These are phyloP conservation scores for Alentia gelatinosa DNA, from an alignment of 2,888 invertebrate genomes.

Conservation along the genomic window DNA sequence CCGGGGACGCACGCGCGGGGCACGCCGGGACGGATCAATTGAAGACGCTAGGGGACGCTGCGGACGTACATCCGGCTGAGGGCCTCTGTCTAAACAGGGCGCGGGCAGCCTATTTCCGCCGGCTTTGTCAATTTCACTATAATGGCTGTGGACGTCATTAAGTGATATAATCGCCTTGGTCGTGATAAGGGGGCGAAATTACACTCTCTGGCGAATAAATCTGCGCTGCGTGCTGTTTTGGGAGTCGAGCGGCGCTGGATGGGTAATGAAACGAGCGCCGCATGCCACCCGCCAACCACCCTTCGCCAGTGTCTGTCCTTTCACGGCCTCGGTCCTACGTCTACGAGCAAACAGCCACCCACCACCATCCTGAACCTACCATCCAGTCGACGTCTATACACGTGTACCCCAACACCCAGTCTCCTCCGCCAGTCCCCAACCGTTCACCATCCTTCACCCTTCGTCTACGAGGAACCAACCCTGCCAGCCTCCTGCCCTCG, in stretches of 20 bases:
- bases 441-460: no score
- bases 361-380: no score
- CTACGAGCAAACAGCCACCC: no score
- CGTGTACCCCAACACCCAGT: no score
- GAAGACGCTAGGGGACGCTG: conserved; percentile 45
- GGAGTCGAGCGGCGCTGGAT: neutral
- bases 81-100: conserved; percentile 40
- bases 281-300: neutral
- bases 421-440: no score
- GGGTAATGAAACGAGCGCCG: conserved; percentile 25
- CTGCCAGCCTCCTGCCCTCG: no score
- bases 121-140: conserved; percentile 39
- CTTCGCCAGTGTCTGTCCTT: neutral
- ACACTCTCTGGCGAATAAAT: conserved; percentile 23
- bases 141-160: conserved; percentile 33
- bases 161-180: conserved; percentile 27
- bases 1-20: neutral
- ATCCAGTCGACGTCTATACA: no score
- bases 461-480: no score
- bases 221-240: conserved; percentile 13
- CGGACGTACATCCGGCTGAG: conserved; percentile 26
- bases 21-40: conserved; percentile 34
- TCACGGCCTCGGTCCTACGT: no score
- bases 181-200: conserved; percentile 34
- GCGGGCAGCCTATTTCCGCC: conserved; percentile 25